Conservation (phyloP, 2,797 vertebrate genomes). For the Galaxias olidus region DNA sequence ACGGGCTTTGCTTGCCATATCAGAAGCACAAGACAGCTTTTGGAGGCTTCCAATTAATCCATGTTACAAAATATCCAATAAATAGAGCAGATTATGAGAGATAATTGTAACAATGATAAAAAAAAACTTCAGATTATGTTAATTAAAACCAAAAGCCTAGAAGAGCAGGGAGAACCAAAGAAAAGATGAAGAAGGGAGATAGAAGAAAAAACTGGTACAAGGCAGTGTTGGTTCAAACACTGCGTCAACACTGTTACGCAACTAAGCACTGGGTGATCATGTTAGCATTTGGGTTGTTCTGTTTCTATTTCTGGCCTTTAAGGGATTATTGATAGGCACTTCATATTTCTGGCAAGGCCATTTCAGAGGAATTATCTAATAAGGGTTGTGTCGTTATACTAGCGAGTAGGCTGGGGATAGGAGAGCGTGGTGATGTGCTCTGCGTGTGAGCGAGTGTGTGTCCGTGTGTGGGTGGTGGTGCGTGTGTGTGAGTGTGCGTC, state of each 20-base stretch:
- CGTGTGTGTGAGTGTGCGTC: background rate
- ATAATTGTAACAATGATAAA: too few species aligned
- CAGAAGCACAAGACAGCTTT: slow-evolving; percentile 40
- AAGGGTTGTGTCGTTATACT: slow-evolving; percentile 38
- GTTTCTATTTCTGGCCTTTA: slow-evolving; percentile 41
- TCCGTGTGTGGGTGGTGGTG: slow-evolving; percentile 17
- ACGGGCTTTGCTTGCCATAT: slow-evolving; percentile 34
- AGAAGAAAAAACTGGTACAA: slow-evolving; percentile 19
- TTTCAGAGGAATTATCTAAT: slow-evolving; percentile 56
- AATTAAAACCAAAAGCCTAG: too few species aligned
- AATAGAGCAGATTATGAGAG: background rate
- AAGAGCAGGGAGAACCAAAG: slow-evolving; percentile 12
- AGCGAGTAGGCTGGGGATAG: slow-evolving; percentile 14
- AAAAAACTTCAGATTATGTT: too few species aligned
- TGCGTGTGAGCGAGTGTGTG: slow-evolving; percentile 23
- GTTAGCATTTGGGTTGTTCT: slow-evolving; percentile 44
- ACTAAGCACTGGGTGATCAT: slow-evolving; percentile 38
- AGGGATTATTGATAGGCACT: slow-evolving; percentile 43
- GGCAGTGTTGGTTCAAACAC: slow-evolving; percentile 18
- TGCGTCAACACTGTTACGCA: slow-evolving; percentile 23
- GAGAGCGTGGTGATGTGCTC: slow-evolving; percentile 12
- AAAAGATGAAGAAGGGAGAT: background rate
- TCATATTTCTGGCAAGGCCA: slow-evolving; percentile 54
- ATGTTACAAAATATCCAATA: background rate
- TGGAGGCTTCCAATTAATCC: slow-evolving; percentile 9